These are phyloP conservation scores for Dendrolimus houi DNA, from an alignment of 2,888 invertebrate species.

Conservation along the genomic window DNA sequence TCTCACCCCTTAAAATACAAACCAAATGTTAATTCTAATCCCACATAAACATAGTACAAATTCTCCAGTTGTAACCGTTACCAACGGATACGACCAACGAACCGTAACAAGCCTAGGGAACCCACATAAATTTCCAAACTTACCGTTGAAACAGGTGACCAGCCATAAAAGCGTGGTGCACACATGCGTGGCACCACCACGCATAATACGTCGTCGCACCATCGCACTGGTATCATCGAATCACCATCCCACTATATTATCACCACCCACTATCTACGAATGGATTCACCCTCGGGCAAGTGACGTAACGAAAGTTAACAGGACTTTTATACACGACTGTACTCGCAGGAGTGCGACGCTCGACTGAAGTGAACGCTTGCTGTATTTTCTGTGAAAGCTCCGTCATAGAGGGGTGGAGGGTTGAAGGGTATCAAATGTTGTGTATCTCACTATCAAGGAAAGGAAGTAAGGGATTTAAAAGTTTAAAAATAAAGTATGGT, in stretches of 20 bases:
- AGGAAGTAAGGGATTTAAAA: no score
- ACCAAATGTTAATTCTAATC: no score
- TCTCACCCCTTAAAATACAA: no score
- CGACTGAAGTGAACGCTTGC: conserved; percentile 35
- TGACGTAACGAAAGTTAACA: conserved; percentile 63
- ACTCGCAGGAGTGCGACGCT: conserved; percentile 37
- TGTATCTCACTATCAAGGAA: no score
- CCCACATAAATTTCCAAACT: conserved; percentile 41
- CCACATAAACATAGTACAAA: no score
- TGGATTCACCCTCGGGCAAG: conserved; percentile 40
- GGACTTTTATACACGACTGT: conserved; percentile 27
- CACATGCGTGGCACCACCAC: conserved; percentile 46
- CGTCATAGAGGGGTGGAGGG: conserved; percentile 42
- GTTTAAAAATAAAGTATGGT: no score
- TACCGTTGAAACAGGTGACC: conserved; percentile 63
- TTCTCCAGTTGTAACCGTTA: conserved; percentile 6
- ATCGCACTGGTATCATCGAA: conserved; percentile 57
- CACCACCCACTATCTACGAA: conserved; percentile 24
- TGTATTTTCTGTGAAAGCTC: conserved; percentile 30
- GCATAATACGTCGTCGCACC: conserved; percentile 53
- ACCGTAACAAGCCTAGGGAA: conserved; percentile 34
- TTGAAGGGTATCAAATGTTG: conserved; percentile 1
- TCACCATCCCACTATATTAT: conserved; percentile 59
- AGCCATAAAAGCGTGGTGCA: conserved; percentile 55
- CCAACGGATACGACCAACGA: conserved; percentile 37